phyloP scores from a whole-genome alignment of 2,113 vertebrate species.

The Gymnogyps californianus region DNA sequence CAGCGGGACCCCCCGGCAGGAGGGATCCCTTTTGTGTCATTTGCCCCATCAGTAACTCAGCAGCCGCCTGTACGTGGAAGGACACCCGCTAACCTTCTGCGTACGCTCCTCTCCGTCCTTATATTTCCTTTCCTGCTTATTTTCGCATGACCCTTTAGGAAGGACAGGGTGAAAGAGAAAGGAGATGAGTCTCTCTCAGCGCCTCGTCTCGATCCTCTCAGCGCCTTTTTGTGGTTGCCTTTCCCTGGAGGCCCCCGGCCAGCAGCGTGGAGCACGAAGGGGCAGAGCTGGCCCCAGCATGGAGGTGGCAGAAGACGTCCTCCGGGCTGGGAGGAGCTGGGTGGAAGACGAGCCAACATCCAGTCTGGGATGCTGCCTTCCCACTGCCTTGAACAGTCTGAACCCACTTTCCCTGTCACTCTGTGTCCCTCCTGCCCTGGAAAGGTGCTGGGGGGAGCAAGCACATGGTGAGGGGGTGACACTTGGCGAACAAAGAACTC shows the following conservation, averaged over 20 bases:
- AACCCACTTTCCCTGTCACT: neutral
- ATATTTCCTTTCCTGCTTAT: neutral
- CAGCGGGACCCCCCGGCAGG: neutral
- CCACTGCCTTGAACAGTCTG: neutral
- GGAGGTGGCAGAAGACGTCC: neutral
- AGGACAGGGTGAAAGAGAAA: slow-evolving; percentile 52
- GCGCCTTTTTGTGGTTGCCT: slow-evolving; percentile 14
- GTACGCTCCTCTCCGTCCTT: slow-evolving; percentile 35
- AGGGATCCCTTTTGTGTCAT: slow-evolving; percentile 53
- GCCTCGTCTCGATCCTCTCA: slow-evolving; percentile 28
- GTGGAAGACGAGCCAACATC: neutral
- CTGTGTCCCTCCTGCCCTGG: neutral
- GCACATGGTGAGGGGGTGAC: neutral
- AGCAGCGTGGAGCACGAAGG: neutral
- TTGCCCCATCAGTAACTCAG: slow-evolving; percentile 3
- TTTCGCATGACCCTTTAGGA: slow-evolving; percentile 44
- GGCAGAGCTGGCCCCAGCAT: neutral
- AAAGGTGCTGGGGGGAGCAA: neutral
- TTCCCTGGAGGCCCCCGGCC: neutral
- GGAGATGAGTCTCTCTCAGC: slow-evolving; percentile 45
- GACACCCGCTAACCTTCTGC: neutral
- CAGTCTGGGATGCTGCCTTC: neutral
- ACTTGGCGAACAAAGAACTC: neutral
- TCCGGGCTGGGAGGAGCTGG: neutral
- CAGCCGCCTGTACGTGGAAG: neutral